phyloP scores from a whole-genome alignment of 2,113 vertebrate species.

The Passer montanus region DNA sequence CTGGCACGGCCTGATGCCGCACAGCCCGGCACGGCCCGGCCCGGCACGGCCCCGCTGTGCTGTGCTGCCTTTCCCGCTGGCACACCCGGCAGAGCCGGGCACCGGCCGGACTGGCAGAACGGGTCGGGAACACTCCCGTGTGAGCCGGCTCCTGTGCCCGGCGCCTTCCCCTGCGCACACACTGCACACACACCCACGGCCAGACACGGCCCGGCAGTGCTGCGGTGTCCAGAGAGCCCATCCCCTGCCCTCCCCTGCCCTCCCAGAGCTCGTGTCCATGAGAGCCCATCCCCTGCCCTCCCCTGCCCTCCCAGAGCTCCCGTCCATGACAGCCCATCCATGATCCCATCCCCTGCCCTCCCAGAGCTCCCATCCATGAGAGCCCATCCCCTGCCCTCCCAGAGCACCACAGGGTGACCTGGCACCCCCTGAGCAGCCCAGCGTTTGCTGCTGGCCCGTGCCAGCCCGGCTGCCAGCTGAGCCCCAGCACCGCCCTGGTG shows the following conservation, averaged over 20 bases:
- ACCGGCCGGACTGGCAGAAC: slow-evolving; percentile 49
- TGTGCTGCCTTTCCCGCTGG: neutral
- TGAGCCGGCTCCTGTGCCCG: no score
- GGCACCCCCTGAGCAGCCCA: rapidly evolving
- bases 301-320: neutral
- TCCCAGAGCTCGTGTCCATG: neutral
- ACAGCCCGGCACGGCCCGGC: no score
- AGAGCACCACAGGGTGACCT: rapidly evolving
- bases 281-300: rapidly evolving
- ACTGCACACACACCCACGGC: no score
- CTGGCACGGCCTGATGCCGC: no score
- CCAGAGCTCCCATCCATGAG: rapidly evolving
- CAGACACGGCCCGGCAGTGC: rapidly evolving
- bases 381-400: rapidly evolving
- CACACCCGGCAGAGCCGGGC: neutral
- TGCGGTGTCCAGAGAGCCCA: rapidly evolving
- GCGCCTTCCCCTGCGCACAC: rapidly evolving
- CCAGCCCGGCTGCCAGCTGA: neutral
- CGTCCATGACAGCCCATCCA: rapidly evolving
- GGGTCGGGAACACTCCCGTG: neutral
- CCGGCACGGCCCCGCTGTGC: neutral
- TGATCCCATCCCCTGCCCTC: rapidly evolving
- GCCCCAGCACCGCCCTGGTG: neutral
- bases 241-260: rapidly evolving
- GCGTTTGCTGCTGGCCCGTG: rapidly evolving